These are phyloP conservation scores for Latrodectus geometricus DNA, from an alignment of 1,140 invertebrate genomes.

Conservation along the genomic window DNA sequence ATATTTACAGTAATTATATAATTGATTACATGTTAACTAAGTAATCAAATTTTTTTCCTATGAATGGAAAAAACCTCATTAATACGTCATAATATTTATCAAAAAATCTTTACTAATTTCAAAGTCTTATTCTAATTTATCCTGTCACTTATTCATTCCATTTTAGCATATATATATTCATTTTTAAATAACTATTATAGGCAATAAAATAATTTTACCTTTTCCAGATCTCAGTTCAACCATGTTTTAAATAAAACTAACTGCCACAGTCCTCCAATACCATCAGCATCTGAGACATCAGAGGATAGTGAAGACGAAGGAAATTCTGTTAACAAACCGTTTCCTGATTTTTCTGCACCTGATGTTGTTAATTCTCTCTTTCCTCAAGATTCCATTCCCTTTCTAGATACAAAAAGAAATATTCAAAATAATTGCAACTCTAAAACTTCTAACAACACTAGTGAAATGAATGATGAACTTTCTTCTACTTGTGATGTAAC, in stretches of 20 bases:
- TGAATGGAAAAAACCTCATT: no score
- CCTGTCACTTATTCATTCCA: no score
- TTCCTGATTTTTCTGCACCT: conserved; percentile 34
- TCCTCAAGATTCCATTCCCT: conserved; percentile 40
- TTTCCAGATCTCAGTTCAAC: conserved; percentile 48
- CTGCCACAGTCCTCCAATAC: conserved; percentile 48
- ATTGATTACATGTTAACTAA: no score
- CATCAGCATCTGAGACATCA: conserved; percentile 52
- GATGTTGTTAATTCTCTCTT: conserved; percentile 58
- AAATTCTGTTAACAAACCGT: background rate
- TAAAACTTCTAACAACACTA: background rate
- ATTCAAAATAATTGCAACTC: background rate
- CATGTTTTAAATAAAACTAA: conserved; percentile 51
- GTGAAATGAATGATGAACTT: background rate
- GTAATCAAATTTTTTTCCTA: no score
- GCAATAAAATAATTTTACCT: no score
- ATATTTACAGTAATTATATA: no score
- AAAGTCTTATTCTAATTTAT: no score
- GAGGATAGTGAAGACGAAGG: conserved; percentile 49
- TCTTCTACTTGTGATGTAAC: background rate
- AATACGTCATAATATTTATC: no score
- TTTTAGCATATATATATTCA: no score
- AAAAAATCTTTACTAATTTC: no score
- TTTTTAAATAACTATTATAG: no score
- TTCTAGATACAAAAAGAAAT: conserved; percentile 35